Base-by-base conservation (phyloP, 2,797 vertebrate genomes). In the Sebastes diaconus region DNA sequence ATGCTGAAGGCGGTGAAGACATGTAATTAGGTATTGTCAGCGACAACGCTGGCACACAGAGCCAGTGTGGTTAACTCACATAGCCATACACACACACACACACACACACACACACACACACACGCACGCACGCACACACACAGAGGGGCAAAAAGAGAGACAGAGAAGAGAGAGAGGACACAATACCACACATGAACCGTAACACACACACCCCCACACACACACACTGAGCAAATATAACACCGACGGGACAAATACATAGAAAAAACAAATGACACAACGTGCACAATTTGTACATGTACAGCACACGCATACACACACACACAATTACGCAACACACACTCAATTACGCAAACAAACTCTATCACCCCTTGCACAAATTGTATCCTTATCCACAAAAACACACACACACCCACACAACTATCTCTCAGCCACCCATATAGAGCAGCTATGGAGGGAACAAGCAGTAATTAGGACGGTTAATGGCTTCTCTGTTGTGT, bases 401-500 rank as follows among this genome's bases (percentile, higher is more conserved):
- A 24, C 64, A 46, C 59, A 34, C 59, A 14, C 34, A 9, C 65
- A 61, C 59, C 4, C 29, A 34, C 60, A 55, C 30, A 55, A 52
- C 11, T 12, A 32, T 39, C 60, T 79, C 63, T 69, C 85, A 67
- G 87, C 77, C 92, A 88, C 91, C 84, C 77, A 75, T 18, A 65
- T 32, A 46, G 79, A 86, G 70, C 78, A n/a, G 80, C 80, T 32
- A 73, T 82, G 84, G 84, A 85, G 71, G 78, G 87, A 90, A 93
- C 90, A 90, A 90, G 87, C 90, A 73, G 86, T 92, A 93, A 94
- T 94, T 94, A 94, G 91, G 78, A 60, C 32, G 64, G 68, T 75
- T 92, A 93, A 93, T 94, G 88, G 89, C 87, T 91, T 70, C 75
- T 92, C 78, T 94, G 94, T 92, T 93, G 92, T 93, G 88, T 52